These are phyloP conservation scores for Phlogophora meticulosa DNA, from an alignment of 2,888 invertebrate genomes.

Conservation along the genomic window DNA sequence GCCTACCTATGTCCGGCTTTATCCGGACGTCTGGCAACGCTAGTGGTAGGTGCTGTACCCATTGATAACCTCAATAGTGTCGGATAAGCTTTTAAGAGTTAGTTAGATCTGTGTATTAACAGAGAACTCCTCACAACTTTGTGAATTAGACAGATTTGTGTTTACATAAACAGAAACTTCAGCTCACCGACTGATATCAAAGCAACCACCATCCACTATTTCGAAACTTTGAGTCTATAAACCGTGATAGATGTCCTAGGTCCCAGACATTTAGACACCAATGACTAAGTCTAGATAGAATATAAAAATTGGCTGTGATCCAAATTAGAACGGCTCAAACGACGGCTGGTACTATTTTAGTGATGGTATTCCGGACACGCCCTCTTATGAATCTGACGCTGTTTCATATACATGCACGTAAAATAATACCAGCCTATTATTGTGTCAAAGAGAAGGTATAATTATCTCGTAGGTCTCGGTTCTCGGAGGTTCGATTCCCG, in stretches of 20 bases:
- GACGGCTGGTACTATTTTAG: slow-evolving; percentile 14
- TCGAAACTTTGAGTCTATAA: slow-evolving; percentile 14
- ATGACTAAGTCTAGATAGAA: neutral
- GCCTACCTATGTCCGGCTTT: too few species aligned
- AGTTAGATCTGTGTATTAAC: neutral
- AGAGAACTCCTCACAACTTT: neutral
- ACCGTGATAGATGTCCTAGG: neutral
- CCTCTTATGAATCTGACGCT: neutral
- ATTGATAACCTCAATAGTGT: too few species aligned
- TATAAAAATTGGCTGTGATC: slow-evolving; percentile 27
- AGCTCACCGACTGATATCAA: slow-evolving; percentile 4
- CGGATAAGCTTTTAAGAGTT: neutral
- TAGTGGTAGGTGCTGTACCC: too few species aligned
- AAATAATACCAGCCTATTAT: too few species aligned
- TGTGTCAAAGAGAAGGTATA: too few species aligned
- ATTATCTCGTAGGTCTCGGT: too few species aligned
- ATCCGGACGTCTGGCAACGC: too few species aligned
- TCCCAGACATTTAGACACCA: slow-evolving; percentile 29
- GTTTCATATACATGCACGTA: neutral
- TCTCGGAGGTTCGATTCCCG: too few species aligned
- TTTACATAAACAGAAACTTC: slow-evolving; percentile 14
- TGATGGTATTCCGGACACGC: slow-evolving; percentile 8
- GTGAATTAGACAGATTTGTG: slow-evolving; percentile 13
- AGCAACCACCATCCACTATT: slow-evolving; percentile 2
- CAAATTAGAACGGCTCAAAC: slow-evolving; percentile 16